phyloP scores from a whole-genome alignment of 2,797 vertebrate genomes.

The Poeciliopsis presidionis region DNA sequence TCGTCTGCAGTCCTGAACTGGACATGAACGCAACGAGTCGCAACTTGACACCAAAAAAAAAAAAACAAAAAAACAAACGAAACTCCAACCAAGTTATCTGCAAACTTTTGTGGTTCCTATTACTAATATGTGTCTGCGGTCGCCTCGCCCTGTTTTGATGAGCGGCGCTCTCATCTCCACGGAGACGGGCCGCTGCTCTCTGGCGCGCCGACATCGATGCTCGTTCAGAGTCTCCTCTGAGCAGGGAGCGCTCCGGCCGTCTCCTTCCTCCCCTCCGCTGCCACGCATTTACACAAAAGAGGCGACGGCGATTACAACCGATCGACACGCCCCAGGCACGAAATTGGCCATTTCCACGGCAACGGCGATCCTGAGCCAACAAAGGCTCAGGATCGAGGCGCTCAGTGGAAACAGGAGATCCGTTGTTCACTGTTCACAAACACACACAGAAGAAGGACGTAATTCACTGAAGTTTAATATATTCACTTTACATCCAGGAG shows the following conservation, averaged over 20 bases:
- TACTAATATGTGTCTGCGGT: conserved; percentile 2
- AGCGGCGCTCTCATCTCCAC: conserved; percentile 49
- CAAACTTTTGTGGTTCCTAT: background rate
- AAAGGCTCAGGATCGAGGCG: conserved; percentile 33
- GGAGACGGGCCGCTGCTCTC: conserved; percentile 49
- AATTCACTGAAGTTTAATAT: too few relatives aligned
- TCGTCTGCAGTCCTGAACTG: background rate
- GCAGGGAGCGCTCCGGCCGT: conserved; percentile 45
- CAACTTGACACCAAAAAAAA: background rate
- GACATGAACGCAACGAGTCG: background rate
- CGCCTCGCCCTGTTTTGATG: conserved; percentile 32
- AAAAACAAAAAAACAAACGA: too few relatives aligned
- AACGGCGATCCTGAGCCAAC: conserved; percentile 71
- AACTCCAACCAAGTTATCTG: background rate
- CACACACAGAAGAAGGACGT: too few relatives aligned
- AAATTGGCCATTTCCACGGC: conserved; percentile 68
- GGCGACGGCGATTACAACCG: conserved; percentile 47
- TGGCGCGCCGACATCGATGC: conserved; percentile 76
- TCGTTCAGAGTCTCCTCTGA: conserved; percentile 66
- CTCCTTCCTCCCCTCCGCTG: conserved; percentile 20
- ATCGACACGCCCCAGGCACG: conserved; percentile 59
- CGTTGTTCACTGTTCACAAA: background rate
- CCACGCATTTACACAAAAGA: conserved; percentile 43
- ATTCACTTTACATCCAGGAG: too few relatives aligned
- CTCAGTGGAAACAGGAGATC: conserved; percentile 22